Evolutionary conservation across 2,113 vertebrate genomes (phyloP).

Genomic region (Sinocyclocheilus grahami): DNA sequence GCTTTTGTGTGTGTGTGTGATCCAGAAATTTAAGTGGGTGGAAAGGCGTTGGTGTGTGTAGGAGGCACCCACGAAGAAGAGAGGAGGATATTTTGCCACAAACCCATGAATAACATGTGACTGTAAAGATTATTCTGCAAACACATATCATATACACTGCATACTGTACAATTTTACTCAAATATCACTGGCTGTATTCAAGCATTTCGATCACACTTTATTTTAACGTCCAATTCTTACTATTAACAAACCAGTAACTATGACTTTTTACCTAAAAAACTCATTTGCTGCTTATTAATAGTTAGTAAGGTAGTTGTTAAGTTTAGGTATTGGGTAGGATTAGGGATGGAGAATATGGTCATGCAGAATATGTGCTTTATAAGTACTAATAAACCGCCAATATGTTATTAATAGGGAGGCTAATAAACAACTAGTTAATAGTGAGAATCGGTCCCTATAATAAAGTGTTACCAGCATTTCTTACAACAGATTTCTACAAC

Average conservation of each 20-base stretch:
- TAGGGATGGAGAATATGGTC: too few relatives aligned
- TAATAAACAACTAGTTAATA: too few relatives aligned
- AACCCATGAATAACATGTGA: constrained; percentile 37
- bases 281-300: too few relatives aligned
- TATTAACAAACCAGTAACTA: too few relatives aligned
- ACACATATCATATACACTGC: not conserved
- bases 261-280: too few relatives aligned
- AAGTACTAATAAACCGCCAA: too few relatives aligned
- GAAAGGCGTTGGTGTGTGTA: constrained; percentile 38
- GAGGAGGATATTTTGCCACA: constrained; percentile 55
- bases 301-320: too few relatives aligned
- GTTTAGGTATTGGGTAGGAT: too few relatives aligned
- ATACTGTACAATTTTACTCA: not conserved
- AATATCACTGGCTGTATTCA: not conserved
- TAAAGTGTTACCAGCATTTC: not conserved
- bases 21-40: constrained; percentile 21
- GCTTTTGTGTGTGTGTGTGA: not conserved
- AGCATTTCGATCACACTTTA: not conserved
- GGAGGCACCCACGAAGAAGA: constrained; percentile 52
- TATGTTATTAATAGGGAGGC: too few relatives aligned
- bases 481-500: not conserved
- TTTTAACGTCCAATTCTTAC: too few relatives aligned
- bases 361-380: too few relatives aligned
- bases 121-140: not conserved
- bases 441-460: too few relatives aligned